Conservation (phyloP, 2,888 invertebrate genomes). For the Odontocolon sp. region DNA sequence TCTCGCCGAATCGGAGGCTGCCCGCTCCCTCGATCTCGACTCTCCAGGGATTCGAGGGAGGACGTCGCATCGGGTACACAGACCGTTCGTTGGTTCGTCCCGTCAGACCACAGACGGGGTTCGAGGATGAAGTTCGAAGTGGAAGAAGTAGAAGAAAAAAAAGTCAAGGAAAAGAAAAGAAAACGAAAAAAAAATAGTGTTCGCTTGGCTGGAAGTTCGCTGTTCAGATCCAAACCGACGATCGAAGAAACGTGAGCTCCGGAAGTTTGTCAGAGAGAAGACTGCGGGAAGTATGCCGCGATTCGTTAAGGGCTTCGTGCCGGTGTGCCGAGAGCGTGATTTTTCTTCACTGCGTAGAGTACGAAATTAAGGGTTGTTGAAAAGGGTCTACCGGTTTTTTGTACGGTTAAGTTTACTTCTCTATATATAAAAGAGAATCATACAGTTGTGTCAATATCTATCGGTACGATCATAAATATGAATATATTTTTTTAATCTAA, state of each 20-base stretch:
- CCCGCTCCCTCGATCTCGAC: neutral
- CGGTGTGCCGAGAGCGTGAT: constrained; percentile 37
- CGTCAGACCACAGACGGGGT: constrained; percentile 10
- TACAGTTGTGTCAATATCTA: neutral
- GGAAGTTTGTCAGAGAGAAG: constrained; percentile 39
- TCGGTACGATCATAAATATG: too few species aligned
- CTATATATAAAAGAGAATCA: too few species aligned
- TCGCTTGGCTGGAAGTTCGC: constrained; percentile 36
- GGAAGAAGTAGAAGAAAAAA: constrained; percentile 36
- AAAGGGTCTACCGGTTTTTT: constrained; percentile 18
- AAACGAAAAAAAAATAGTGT: constrained; percentile 28
- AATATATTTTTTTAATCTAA: too few species aligned
- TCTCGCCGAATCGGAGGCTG: constrained; percentile 1
- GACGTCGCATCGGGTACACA: constrained; percentile 16
- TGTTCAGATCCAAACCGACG: constrained; percentile 25
- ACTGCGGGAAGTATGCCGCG: constrained; percentile 38
- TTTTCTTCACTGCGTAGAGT: constrained; percentile 23
- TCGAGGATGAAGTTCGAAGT: constrained; percentile 25
- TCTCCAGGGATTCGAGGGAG: constrained; percentile 27
- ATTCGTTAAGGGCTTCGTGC: constrained; percentile 46
- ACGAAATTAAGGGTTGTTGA: neutral
- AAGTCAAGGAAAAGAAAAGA: constrained; percentile 23
- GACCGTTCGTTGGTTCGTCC: constrained; percentile 12
- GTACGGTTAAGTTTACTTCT: constrained; percentile 8
- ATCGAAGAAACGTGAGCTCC: constrained; percentile 55